A percentile compares a stretch with the other conserved stretches of the same genome.
phyloP scores from a whole-genome alignment of 2,113 vertebrate species.

The Caretta caretta region DNA sequence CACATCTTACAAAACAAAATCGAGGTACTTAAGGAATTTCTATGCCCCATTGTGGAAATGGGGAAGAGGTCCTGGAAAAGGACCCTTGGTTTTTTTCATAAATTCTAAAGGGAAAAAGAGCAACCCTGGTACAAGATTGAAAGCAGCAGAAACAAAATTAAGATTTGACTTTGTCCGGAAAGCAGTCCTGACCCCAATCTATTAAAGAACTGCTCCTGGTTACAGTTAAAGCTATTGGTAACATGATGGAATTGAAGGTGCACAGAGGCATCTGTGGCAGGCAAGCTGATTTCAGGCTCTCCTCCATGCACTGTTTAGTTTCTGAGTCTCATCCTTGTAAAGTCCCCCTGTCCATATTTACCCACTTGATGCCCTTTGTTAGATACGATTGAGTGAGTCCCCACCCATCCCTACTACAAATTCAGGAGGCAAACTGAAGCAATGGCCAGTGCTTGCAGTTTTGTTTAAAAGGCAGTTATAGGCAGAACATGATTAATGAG shows the following conservation, averaged over 20 bases:
- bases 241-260: background rate
- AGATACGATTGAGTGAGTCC: background rate
- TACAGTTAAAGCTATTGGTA: background rate
- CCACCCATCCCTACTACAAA: background rate
- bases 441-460: background rate
- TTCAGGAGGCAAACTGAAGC: background rate
- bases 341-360: background rate
- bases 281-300: background rate
- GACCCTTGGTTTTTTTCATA: background rate
- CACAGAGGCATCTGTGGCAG: background rate
- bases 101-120: background rate
- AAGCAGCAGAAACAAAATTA: slow-evolving; percentile 69
- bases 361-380: background rate
- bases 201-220: fast-evolving
- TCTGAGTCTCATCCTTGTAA: background rate
- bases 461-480: background rate
- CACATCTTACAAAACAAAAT: fast-evolving
- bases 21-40: slow-evolving; percentile 1
- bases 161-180: slow-evolving; percentile 52
- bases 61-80: background rate
- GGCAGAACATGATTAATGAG: background rate
- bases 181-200: slow-evolving; percentile 62
- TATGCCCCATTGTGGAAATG: background rate
- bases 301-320: background rate
- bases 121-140: slow-evolving; percentile 31